A percentile compares a stretch with the other conserved stretches of the same genome.
Conservation (phyloP, 2,113 vertebrate genomes). For the Neodontobutis hainanensis region DNA sequence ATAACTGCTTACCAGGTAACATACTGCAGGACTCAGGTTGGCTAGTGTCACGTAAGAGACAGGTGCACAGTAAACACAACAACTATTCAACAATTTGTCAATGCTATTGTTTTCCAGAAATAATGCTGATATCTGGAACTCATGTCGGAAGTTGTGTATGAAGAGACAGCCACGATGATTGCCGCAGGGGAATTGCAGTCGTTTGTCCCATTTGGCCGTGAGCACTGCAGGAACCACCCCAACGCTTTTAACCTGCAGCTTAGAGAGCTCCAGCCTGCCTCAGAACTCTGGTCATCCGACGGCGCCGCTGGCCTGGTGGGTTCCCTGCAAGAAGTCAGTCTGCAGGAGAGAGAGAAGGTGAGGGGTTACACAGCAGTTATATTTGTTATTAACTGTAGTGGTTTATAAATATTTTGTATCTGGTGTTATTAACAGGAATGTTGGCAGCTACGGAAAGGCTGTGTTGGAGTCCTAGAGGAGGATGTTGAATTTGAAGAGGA, state of each 20-base stretch:
- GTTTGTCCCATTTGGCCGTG: slow-evolving; percentile 96
- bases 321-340: slow-evolving; percentile 93
- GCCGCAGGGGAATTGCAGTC: slow-evolving; percentile 98
- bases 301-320: slow-evolving; percentile 93
- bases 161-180: slow-evolving; percentile 99
- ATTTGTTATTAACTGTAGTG: background rate
- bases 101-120: slow-evolving; percentile 78
- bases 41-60: too few species aligned
- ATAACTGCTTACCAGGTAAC: too few species aligned
- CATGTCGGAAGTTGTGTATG: slow-evolving; percentile 98
- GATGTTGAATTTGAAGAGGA: slow-evolving; percentile 93
- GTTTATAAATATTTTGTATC: background rate
- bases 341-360: slow-evolving; percentile 91
- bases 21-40: too few species aligned
- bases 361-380: background rate
- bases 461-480: slow-evolving; percentile 81
- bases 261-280: slow-evolving; percentile 94
- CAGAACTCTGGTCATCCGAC: slow-evolving; percentile 95
- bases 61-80: background rate
- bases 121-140: slow-evolving; percentile 99
- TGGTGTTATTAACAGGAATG: slow-evolving; percentile 81
- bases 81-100: background rate
- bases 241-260: slow-evolving; percentile 95
- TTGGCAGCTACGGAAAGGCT: slow-evolving; percentile 91
- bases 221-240: slow-evolving; percentile 96